phyloP scores from a whole-genome alignment of 1,140 invertebrate species.

The Drosophila saltans region DNA sequence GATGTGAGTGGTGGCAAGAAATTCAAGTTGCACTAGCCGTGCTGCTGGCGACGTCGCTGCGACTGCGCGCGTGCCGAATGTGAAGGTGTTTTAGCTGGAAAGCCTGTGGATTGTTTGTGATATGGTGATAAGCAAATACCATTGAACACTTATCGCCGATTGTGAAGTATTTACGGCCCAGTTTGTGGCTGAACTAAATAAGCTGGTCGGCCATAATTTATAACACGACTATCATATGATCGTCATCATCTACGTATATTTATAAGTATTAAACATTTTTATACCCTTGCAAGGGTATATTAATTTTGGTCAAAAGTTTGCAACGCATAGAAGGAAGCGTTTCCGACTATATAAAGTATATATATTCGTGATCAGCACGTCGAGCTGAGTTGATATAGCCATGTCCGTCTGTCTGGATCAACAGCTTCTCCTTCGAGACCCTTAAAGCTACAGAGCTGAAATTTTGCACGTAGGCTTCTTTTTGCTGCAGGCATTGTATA shows the following conservation, averaged over 20 bases:
- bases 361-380: no score
- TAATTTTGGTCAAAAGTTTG: no score
- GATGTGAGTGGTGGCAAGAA: conserved; percentile 27
- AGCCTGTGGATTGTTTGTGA: conserved; percentile 5
- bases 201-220: conserved; percentile 14
- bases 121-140: conserved; percentile 1
- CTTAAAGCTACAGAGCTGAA: no score
- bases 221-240: conserved; percentile 19
- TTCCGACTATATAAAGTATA: no score
- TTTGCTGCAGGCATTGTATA: no score
- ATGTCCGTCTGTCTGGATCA: no score
- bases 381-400: no score
- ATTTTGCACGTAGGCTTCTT: no score
- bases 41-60: conserved; percentile 26
- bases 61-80: conserved; percentile 62
- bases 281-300: no score
- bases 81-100: conserved; percentile 7
- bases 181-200: conserved; percentile 6
- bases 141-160: conserved; percentile 18
- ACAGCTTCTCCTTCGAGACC: no score
- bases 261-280: no score
- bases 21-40: conserved; percentile 21
- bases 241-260: not conserved
- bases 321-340: no score
- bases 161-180: conserved; percentile 39